Conservation (phyloP, 2,888 invertebrate species). For the Ochlodes sylvanus region DNA sequence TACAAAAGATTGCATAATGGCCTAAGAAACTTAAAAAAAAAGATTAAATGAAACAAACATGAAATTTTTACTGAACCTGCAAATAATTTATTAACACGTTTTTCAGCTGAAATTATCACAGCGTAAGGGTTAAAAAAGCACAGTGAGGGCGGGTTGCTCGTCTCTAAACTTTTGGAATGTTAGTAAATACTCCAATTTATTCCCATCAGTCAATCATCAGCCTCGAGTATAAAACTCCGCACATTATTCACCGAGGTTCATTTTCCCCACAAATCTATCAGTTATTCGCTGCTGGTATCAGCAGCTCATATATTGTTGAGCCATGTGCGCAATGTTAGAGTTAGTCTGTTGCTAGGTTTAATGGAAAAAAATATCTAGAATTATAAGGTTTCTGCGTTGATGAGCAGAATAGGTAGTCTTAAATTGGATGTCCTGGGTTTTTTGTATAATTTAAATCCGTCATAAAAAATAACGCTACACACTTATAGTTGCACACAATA, state of each 20-base stretch:
- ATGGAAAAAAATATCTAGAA: constrained; percentile 32
- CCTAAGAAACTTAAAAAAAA: no score
- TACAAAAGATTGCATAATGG: no score
- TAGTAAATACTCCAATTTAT: background rate
- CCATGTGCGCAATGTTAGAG: constrained; percentile 37
- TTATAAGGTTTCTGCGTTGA: constrained; percentile 29
- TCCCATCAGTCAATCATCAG: background rate
- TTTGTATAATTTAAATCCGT: no score
- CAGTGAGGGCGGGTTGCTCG: no score
- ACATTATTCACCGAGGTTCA: background rate
- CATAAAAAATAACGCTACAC: no score
- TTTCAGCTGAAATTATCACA: no score
- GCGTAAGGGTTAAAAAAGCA: no score
- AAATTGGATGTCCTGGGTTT: background rate
- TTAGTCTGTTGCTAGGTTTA: constrained; percentile 17
- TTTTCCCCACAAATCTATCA: constrained; percentile 12
- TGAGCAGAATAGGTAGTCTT: background rate
- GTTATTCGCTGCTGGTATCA: constrained; percentile 1
- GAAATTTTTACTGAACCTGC: no score
- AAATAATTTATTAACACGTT: no score
- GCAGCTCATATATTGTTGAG: constrained; percentile 20
- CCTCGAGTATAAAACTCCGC: background rate
- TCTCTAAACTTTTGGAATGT: background rate
- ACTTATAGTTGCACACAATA: no score
- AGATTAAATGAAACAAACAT: no score